A percentile compares a stretch with the other conserved stretches of the same genome.
Evolutionary conservation across 2,797 vertebrate genomes (phyloP).

Genomic region (Falco cherrug): DNA sequence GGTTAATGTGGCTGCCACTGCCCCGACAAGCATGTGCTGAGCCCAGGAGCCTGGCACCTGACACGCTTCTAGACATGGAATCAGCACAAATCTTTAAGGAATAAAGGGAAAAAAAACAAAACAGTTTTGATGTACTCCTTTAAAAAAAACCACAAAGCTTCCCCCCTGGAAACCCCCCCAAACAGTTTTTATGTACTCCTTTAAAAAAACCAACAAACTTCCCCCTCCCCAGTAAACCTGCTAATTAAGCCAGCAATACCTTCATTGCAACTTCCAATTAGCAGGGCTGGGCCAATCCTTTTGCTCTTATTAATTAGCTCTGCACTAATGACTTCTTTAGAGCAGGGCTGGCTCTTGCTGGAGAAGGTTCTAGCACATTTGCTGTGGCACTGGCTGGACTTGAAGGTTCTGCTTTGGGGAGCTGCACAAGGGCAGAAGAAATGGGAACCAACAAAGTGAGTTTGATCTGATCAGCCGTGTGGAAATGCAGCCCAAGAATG

Average conservation of each 20-base stretch:
- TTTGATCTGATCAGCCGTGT: slow-evolving; percentile 13
- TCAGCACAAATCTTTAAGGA: background rate
- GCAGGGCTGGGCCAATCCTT: background rate
- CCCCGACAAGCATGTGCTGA: fast-evolving
- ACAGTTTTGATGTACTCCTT: background rate
- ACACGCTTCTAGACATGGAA: background rate
- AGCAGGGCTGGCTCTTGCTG: background rate
- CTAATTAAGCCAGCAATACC: background rate
- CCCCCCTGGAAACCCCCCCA: background rate
- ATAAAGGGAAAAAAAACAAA: background rate
- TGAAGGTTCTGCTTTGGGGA: background rate
- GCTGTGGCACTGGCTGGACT: background rate
- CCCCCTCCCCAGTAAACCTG: background rate
- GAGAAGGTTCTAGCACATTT: background rate
- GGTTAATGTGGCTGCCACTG: background rate
- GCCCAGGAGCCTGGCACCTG: fast-evolving
- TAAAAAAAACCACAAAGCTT: background rate
- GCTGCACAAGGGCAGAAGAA: background rate
- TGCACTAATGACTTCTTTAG: background rate
- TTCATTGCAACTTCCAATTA: background rate
- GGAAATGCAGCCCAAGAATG: background rate
- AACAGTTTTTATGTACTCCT: background rate
- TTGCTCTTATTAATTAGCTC: slow-evolving; percentile 17
- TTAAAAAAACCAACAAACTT: background rate
- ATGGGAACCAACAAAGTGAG: background rate